Evolutionary conservation across 2,797 vertebrate genomes (phyloP), one percentile per base, ranked within the genome.

Genomic region (Hafferia zeledoni): DNA sequence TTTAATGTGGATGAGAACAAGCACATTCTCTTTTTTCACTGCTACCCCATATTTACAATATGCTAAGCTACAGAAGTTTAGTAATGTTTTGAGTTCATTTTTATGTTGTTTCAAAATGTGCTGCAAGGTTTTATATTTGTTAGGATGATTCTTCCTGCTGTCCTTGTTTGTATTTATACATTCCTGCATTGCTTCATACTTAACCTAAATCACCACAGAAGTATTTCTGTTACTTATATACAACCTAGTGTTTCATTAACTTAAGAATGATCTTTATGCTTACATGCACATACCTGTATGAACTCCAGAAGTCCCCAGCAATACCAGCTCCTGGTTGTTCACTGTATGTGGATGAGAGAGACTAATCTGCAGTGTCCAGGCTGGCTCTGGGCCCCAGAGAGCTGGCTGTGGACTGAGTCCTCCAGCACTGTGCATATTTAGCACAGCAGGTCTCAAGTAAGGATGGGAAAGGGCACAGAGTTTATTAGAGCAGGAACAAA

Each of bases 371-470:
- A 17, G 10, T 53, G 67, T 3, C 60, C 31, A 43, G 35, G 5
- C 56, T 47, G 35, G 22, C 30, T 71, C n/a, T 4, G 15, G 77
- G 46, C 39, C 46, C 46, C 11, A 3, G 23, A 50, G 57, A 55
- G 31, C 7, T 0, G 0, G 15, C 35, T 35, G 0, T 12, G 47
- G 52, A 57, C 49, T 7, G 33, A 25, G 11, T 53, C 39, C 59
- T 80, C 50, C 44, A 43, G 43, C 1, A 1, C 44, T 81, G 47
- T 41, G 35, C 33, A 3, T 44, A 16, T 52, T 37, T 76, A 65
- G 61, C 4, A 1, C 74, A 76, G n/a, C 72, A 70, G 37, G 22
- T 61, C 25, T 75, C 11, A 33, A 60, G 27, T 22, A 33, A 81
- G 13, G 3, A 59, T 69, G 41, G 43, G 25, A 69, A 76, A 76